Percentiles rank a stretch among this genome's conserved stretches.
phyloP scores from a whole-genome alignment of 2,888 invertebrate genomes.

The Pandemis heparana region DNA sequence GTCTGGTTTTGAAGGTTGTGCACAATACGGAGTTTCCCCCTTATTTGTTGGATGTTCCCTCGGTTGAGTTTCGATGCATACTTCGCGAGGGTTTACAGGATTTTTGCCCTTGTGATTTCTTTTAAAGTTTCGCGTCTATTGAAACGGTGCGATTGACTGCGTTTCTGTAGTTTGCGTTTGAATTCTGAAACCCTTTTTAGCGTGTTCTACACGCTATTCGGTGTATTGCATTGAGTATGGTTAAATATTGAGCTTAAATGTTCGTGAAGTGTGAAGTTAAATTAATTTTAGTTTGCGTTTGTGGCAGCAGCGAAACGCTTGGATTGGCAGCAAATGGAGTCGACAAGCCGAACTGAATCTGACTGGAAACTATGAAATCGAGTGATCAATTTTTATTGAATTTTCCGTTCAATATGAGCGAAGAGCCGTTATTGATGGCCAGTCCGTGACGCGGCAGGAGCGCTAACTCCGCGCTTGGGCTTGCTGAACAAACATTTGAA shows the following conservation, averaged over 20 bases:
- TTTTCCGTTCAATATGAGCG: slow-evolving; percentile 77
- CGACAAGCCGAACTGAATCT: slow-evolving; percentile 54
- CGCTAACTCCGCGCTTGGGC: slow-evolving; percentile 51
- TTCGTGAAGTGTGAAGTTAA: slow-evolving; percentile 15
- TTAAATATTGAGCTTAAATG: slow-evolving; percentile 7
- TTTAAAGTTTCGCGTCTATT: slow-evolving; percentile 63
- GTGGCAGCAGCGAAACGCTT: slow-evolving; percentile 45
- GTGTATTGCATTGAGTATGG: not conserved
- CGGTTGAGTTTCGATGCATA: slow-evolving; percentile 66
- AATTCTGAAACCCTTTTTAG: slow-evolving; percentile 6
- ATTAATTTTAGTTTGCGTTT: slow-evolving; percentile 31
- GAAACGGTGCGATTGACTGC: slow-evolving; percentile 71
- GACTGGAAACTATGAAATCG: slow-evolving; percentile 69
- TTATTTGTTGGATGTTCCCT: slow-evolving; percentile 78
- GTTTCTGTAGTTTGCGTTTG: slow-evolving; percentile 49
- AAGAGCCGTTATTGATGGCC: slow-evolving; percentile 75
- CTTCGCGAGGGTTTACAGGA: slow-evolving; percentile 67
- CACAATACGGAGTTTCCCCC: slow-evolving; percentile 75
- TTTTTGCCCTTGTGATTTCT: slow-evolving; percentile 66
- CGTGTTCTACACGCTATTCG: not conserved
- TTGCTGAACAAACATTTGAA: not conserved
- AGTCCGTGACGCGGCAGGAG: slow-evolving; percentile 65
- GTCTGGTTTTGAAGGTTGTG: slow-evolving; percentile 84
- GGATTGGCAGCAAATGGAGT: slow-evolving; percentile 55
- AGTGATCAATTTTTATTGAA: slow-evolving; percentile 80